Evolutionary conservation across 2,888 invertebrate genomes (phyloP).

Genomic region (Ectobius pallidus): DNA sequence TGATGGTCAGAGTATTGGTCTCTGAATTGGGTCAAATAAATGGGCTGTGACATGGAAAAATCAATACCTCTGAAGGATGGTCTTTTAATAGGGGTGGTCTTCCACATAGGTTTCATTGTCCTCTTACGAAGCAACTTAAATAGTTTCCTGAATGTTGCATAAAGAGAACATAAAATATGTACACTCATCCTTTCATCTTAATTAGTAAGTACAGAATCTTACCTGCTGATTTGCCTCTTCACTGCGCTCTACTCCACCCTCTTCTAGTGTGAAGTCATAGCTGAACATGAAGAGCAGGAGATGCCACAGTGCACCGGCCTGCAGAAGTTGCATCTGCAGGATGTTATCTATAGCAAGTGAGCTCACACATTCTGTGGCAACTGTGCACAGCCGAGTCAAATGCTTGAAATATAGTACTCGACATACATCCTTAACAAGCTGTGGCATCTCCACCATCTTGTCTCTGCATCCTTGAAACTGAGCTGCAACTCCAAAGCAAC

Average conservation of each 20-base stretch:
- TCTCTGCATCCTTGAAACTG: slow-evolving; percentile 90
- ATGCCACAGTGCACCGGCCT: slow-evolving; percentile 91
- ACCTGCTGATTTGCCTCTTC: slow-evolving; percentile 83
- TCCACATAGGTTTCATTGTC: no score
- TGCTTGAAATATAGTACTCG: slow-evolving; percentile 88
- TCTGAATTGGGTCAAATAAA: no score
- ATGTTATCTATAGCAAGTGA: slow-evolving; percentile 85
- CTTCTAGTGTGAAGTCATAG: slow-evolving; percentile 96
- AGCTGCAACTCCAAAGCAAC: slow-evolving; percentile 95
- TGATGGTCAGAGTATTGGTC: no score
- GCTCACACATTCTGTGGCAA: slow-evolving; percentile 89
- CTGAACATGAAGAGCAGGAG: slow-evolving; percentile 87
- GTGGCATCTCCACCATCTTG: slow-evolving; percentile 85
- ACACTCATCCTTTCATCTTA: no score
- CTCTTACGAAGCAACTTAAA: no score
- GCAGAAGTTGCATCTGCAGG: slow-evolving; percentile 82
- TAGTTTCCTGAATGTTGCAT: no score
- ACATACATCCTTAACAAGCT: slow-evolving; percentile 84
- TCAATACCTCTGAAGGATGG: no score
- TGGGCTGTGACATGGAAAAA: no score
- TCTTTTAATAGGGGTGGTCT: no score
- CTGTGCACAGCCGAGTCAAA: slow-evolving; percentile 79
- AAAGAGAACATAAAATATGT: no score
- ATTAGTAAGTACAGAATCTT: background rate
- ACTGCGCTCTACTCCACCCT: slow-evolving; percentile 89